Evolutionary conservation across 2,888 invertebrate species (phyloP).

Genomic region (Arge pagana): DNA sequence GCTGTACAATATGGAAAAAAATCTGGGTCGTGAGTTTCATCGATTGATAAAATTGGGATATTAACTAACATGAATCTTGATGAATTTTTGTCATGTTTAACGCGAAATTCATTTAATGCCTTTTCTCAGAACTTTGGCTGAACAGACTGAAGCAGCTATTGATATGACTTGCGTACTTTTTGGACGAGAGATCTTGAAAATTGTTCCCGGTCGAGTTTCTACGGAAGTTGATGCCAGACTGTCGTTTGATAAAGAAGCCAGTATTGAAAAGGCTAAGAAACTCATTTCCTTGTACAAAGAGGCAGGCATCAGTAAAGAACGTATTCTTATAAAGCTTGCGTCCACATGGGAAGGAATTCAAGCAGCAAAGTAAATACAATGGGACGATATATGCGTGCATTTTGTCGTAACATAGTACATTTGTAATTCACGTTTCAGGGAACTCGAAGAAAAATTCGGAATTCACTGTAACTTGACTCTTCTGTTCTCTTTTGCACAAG

Average conservation of each 20-base stretch:
- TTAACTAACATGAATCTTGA: background rate
- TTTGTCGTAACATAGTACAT: background rate
- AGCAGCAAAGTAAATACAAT: conserved; percentile 80
- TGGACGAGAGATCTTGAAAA: conserved; percentile 95
- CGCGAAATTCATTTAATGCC: background rate
- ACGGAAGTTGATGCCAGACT: conserved; percentile 96
- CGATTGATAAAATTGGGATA: background rate
- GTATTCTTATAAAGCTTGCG: conserved; percentile 95
- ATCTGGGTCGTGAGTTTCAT: conserved; percentile 63
- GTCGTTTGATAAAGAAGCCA: conserved; percentile 92
- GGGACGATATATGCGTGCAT: background rate
- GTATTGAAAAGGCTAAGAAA: conserved; percentile 86
- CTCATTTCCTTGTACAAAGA: conserved; percentile 89
- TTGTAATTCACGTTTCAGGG: conserved; percentile 62
- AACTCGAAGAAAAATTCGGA: conserved; percentile 86
- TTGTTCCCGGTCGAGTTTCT: conserved; percentile 95
- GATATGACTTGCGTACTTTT: conserved; percentile 95
- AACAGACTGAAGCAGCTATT: conserved; percentile 82
- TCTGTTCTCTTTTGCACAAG: conserved; percentile 94
- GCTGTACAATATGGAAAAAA: conserved; percentile 86
- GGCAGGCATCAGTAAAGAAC: conserved; percentile 86
- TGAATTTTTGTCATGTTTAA: background rate
- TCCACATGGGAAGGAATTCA: conserved; percentile 99
- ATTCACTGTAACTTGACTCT: conserved; percentile 98
- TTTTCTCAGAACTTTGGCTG: conserved; percentile 66